Conservation (phyloP, 2,113 vertebrate genomes). For the Epinephelus cyanopodus region DNA sequence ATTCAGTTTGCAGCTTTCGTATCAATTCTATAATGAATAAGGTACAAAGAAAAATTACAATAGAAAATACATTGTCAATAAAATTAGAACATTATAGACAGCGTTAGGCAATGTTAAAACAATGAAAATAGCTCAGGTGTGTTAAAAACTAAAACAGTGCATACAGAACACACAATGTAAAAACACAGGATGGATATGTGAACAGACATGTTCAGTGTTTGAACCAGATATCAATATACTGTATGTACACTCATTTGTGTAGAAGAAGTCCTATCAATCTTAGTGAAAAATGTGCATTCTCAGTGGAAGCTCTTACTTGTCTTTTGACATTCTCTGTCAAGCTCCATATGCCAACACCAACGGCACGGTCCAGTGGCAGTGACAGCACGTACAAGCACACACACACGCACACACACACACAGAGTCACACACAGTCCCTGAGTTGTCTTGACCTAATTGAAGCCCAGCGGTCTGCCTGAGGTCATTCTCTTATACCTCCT, state of each 20-base stretch:
- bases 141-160: no score
- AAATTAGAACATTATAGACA: no score
- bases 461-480: conserved; percentile 79
- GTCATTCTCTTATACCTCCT: conserved; percentile 80
- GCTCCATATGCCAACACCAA: conserved; percentile 29
- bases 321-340: conserved; percentile 52
- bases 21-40: no score
- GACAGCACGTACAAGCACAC: conserved; percentile 18
- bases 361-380: conserved; percentile 23
- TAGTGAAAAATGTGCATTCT: conserved; percentile 13
- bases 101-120: no score
- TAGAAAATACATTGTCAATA: no score
- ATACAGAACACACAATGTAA: no score
- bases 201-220: no score
- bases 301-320: conserved; percentile 15
- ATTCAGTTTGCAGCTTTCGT: no score
- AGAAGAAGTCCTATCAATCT: not conserved
- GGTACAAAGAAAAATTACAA: no score
- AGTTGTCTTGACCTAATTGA: conserved; percentile 84
- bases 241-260: not conserved
- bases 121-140: no score
- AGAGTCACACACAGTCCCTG: conserved; percentile 31
- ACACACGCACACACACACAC: conserved; percentile 48
- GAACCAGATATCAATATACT: not conserved
- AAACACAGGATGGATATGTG: no score